These are phyloP conservation scores for Caradrina clavipalpis DNA, from an alignment of 2,888 invertebrate species.

Conservation along the genomic window DNA sequence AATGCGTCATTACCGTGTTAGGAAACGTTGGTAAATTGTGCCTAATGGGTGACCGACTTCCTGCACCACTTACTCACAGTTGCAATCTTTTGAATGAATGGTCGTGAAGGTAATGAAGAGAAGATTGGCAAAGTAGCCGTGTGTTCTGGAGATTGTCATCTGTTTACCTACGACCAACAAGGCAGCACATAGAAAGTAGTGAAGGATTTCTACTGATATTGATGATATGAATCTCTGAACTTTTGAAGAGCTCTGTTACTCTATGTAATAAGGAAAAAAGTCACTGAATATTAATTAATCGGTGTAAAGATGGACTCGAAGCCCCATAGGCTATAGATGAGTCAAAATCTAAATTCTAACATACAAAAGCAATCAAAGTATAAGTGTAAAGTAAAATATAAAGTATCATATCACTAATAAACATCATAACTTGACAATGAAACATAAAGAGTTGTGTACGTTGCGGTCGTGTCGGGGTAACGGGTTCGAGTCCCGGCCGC, in stretches of 20 bases:
- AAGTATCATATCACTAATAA: constrained; percentile 6
- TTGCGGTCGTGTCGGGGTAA: constrained; percentile 61
- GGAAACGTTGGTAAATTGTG: constrained; percentile 39
- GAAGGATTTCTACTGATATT: neutral
- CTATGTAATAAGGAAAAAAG: too few species aligned
- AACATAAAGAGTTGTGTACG: constrained; percentile 33
- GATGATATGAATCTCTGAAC: neutral
- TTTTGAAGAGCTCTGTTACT: too few species aligned
- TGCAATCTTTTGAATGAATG: constrained; percentile 29
- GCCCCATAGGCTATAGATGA: too few species aligned
- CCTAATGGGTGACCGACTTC: constrained; percentile 6
- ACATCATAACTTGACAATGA: constrained; percentile 31
- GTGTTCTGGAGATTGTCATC: neutral
- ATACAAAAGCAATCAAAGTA: neutral
- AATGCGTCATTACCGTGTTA: constrained; percentile 44
- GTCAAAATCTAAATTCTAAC: neutral
- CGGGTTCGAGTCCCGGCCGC: constrained; percentile 68
- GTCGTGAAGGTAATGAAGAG: neutral
- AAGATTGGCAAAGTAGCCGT: neutral
- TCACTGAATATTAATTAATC: too few species aligned
- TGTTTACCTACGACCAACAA: neutral
- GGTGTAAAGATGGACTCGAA: too few species aligned
- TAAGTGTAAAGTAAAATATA: constrained; percentile 4
- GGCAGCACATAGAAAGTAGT: neutral
- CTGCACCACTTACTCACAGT: constrained; percentile 27